Conservation (phyloP, 2,888 invertebrate genomes). For the Caenorhabditis sp. region DNA sequence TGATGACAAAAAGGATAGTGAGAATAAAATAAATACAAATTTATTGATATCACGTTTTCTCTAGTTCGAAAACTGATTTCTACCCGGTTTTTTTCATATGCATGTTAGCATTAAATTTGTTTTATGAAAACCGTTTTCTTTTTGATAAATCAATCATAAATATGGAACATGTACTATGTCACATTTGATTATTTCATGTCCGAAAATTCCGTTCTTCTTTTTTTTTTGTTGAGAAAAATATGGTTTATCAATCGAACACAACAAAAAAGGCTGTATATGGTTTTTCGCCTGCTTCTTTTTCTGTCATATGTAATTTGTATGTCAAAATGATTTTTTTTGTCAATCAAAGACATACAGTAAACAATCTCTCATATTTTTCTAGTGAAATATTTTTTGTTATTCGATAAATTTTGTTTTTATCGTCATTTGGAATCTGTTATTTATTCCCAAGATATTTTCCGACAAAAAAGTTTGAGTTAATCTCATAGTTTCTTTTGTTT, state of each 20-base stretch:
- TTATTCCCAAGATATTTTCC: neutral
- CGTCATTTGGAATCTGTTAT: neutral
- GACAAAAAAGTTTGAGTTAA: neutral
- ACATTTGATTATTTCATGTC: neutral
- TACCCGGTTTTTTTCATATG: too few species aligned
- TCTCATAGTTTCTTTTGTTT: neutral
- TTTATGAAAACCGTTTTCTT: too few species aligned
- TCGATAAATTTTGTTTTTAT: neutral
- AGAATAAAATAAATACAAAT: neutral
- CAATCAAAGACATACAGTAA: neutral
- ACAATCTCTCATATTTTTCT: neutral
- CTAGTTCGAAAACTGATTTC: neutral
- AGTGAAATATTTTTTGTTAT: neutral
- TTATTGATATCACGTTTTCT: neutral
- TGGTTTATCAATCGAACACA: neutral
- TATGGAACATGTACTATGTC: neutral
- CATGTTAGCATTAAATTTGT: too few species aligned
- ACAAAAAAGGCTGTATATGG: neutral
- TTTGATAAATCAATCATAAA: too few species aligned
- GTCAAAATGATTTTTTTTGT: neutral
- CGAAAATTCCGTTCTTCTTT: neutral
- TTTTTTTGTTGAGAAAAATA: neutral
- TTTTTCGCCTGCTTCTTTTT: neutral
- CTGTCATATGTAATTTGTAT: neutral
- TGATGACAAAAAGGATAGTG: neutral